Evolutionary conservation across 2,797 vertebrate genomes (phyloP).

Genomic region (Galagoides demidoff): DNA sequence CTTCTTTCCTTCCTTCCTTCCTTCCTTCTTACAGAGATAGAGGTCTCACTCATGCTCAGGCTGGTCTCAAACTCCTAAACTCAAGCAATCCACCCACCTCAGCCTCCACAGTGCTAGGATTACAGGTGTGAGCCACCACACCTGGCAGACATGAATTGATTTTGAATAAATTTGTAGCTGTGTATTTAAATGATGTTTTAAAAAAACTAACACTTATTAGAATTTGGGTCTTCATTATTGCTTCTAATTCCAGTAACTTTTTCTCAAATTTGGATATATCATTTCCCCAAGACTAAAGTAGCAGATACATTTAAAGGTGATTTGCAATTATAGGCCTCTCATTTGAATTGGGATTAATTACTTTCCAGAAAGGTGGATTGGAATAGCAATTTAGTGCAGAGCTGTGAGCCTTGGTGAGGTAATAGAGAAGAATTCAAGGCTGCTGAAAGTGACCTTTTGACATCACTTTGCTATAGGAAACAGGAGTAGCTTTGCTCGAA

Average conservation of each 20-base stretch:
- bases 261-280: slow-evolving; percentile 48
- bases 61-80: no score
- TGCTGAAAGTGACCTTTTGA: slow-evolving; percentile 12
- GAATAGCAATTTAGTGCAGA: background rate
- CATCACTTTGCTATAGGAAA: background rate
- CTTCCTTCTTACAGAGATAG: no score
- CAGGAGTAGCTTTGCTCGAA: slow-evolving; percentile 7
- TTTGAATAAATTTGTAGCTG: slow-evolving; percentile 57
- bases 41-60: no score
- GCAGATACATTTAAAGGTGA: slow-evolving; percentile 47
- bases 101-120: no score
- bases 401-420: background rate
- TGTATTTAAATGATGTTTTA: slow-evolving; percentile 58
- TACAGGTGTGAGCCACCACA: no score
- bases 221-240: slow-evolving; percentile 43
- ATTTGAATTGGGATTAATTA: slow-evolving; percentile 52
- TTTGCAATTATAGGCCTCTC: slow-evolving; percentile 43
- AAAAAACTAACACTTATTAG: slow-evolving; percentile 18
- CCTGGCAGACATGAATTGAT: slow-evolving; percentile 5
- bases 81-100: no score
- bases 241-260: slow-evolving; percentile 40
- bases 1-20: no score
- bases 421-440: background rate
- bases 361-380: slow-evolving; percentile 27
- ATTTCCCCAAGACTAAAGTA: slow-evolving; percentile 30